phyloP scores from a whole-genome alignment of 1,140 invertebrate genomes.

The Cherax destructor region DNA sequence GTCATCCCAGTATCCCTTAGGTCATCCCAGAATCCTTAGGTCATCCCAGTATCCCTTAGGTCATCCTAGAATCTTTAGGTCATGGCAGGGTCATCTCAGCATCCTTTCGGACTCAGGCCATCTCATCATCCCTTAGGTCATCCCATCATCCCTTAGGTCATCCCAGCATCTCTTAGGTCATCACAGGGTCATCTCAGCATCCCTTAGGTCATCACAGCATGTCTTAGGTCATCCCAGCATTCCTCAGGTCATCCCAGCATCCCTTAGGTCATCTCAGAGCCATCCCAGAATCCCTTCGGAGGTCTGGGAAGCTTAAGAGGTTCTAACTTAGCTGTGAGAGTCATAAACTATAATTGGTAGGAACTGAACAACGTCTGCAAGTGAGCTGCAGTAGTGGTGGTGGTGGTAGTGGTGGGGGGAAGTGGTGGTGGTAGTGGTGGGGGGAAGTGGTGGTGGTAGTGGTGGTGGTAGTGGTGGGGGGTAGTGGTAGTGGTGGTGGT shows the following conservation, averaged over 20 bases:
- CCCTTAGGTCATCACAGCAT: neutral
- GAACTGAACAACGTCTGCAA: neutral
- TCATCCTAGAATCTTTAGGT: too few species aligned
- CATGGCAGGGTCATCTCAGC: too few species aligned
- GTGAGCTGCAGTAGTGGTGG: neutral
- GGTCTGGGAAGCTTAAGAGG: neutral
- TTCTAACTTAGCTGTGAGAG: neutral
- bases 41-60: too few species aligned
- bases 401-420: too few species aligned
- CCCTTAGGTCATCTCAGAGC: neutral
- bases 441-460: neutral
- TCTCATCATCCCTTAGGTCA: too few species aligned
- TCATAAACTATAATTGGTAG: neutral
- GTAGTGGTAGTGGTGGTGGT: neutral
- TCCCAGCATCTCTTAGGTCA: too few species aligned
- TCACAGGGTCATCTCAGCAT: neutral
- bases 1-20: too few species aligned
- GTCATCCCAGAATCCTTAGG: too few species aligned
- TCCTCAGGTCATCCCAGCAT: neutral
- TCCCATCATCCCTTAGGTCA: neutral
- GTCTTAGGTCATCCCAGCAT: neutral
- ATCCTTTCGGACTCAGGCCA: too few species aligned
- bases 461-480: neutral
- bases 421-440: neutral
- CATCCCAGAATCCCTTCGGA: neutral